Evolutionary conservation across 2,888 invertebrate species (phyloP), one percentile per base, ranked within the genome.

Genomic region (Acleris sparsana): DNA sequence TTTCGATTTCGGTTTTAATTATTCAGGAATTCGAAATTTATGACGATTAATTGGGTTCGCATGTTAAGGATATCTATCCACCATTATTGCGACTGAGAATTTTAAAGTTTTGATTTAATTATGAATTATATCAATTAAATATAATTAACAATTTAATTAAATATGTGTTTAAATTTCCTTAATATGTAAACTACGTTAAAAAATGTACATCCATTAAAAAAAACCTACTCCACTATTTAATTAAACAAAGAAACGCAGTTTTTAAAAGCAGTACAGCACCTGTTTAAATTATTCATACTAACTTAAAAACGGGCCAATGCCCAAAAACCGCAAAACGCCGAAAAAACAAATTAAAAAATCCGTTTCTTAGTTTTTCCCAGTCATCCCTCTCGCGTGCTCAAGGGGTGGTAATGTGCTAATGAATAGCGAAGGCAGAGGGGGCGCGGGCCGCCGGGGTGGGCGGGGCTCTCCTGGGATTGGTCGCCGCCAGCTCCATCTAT

Each of bases 331-430:
- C 17, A 49, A 49, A 49, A 9, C 17, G 17, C 49, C 48, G 7
- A 18, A 57, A 46, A 46, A 57, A 46, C 46, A 53, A 53, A 53
- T 29, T 56, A 59, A 69, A 70, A 70, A 70, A 70, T 69, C 70
- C 57, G 67, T 70, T 70, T 70, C 67, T 63, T 69, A 49, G 57
- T 57, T 57, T 57, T 57, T 57, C 17, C 53, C 53, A 46, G 67
- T 58, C 56, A 62, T 62, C 60, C 68, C 59, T 67, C 76, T 82
- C 82, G 84, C 84, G 84, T 80, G 85, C 80, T 79, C 79, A 72
- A 80, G 87, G 91, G 91, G 90, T 88, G 89, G 89, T 87, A 91
- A 91, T 90, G 91, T 87, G 87, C 85, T 91, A 92, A 92, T 92
- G 92, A 92, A 92, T 91, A 90, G 92, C 82, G 82, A 83, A 83